A percentile compares a stretch with the other conserved stretches of the same genome.
phyloP scores from a whole-genome alignment of 35 echinoderm and acorn worm genomes.

The Heliocidaris tuberculata region DNA sequence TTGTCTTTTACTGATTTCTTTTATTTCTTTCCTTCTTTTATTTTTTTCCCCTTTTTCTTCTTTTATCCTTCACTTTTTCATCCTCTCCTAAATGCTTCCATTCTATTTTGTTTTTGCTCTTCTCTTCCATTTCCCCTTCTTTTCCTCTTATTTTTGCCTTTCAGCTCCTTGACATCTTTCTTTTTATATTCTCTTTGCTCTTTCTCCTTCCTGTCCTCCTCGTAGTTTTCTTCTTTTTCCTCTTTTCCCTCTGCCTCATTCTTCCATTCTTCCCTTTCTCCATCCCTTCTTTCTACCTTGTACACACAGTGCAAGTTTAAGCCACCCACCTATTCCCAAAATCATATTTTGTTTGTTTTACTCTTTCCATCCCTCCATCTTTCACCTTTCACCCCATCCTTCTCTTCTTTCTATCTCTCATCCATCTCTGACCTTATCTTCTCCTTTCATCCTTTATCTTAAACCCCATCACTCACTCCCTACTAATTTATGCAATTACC shows the following conservation, averaged over 20 bases:
- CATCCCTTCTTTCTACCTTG: no score
- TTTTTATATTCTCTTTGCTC: neutral
- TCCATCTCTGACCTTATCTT: neutral
- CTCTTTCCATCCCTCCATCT: neutral
- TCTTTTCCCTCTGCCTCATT: neutral
- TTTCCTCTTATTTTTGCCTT: no score
- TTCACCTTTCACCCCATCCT: neutral
- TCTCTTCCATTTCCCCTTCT: no score
- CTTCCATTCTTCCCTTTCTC: neutral
- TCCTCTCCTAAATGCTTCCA: neutral
- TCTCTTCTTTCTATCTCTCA: neutral
- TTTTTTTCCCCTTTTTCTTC: neutral
- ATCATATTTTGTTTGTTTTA: neutral
- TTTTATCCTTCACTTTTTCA: neutral
- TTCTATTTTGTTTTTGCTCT: neutral
- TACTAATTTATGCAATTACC: conserved; percentile 5
- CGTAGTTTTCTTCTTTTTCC: neutral
- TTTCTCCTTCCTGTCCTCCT: neutral
- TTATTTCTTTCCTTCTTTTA: neutral
- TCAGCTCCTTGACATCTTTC: neutral
- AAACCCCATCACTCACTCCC: neutral
- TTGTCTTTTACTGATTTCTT: neutral
- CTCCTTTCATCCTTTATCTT: neutral
- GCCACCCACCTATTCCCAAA: neutral
- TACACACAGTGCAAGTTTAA: no score